Evolutionary conservation across 2,113 vertebrate species (phyloP).

Genomic region (Salminus brasiliensis): DNA sequence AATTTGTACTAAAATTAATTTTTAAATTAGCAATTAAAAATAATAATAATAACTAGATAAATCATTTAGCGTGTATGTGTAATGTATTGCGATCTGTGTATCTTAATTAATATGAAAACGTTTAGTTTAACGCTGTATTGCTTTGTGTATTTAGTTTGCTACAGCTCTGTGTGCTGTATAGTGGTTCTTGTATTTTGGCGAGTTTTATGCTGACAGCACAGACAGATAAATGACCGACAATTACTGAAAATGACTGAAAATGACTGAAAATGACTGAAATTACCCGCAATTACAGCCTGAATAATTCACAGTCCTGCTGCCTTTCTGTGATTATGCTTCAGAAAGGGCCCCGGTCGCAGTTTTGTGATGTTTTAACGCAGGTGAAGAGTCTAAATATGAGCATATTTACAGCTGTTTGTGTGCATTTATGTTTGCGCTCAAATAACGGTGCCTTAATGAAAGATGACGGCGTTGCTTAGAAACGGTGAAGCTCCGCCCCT

Average conservation of each 20-base stretch:
- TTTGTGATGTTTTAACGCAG: neutral
- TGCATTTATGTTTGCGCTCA: neutral
- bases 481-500: neutral
- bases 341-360: neutral
- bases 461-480: constrained; percentile 18
- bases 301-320: neutral
- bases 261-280: constrained; percentile 9
- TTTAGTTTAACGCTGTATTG: no score
- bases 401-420: neutral
- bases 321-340: no score
- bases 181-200: constrained; percentile 67
- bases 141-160: no score
- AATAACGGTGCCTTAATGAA: neutral
- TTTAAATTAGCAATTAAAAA: no score
- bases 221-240: no score
- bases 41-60: no score
- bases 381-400: neutral
- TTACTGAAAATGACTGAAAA: no score
- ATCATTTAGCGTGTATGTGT: no score
- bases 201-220: constrained; percentile 59
- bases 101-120: no score
- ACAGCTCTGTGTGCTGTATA: neutral
- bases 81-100: no score
- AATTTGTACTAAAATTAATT: no score
- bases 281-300: neutral